Conservation (phyloP, 2,797 vertebrate genomes). For the Galago senegalensis region DNA sequence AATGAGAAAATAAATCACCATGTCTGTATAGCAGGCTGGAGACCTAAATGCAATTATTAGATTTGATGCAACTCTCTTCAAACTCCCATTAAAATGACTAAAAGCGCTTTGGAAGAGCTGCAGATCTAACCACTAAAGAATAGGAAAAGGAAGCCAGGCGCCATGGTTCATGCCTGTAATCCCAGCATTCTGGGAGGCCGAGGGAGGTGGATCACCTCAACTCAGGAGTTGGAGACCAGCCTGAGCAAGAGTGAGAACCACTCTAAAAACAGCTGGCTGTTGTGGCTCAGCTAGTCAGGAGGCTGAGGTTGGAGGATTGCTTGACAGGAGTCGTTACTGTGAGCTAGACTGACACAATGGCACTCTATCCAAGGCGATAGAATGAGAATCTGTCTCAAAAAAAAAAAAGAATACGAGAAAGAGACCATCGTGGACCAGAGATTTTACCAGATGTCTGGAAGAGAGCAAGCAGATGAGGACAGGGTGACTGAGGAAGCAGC, state of each 20-base stretch:
- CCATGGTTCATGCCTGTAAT: too few species aligned
- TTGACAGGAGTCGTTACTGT: too few species aligned
- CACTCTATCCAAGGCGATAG: too few species aligned
- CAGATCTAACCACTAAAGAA: background rate
- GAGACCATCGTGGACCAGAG: background rate
- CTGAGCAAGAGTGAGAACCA: too few species aligned
- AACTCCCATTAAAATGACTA: background rate
- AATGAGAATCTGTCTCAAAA: background rate
- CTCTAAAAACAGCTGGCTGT: too few species aligned
- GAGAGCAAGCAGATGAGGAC: background rate
- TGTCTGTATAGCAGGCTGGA: background rate
- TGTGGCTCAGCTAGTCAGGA: too few species aligned
- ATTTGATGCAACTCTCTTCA: background rate
- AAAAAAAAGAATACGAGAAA: constrained; percentile 19
- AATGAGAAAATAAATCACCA: background rate
- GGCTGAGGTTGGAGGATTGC: too few species aligned
- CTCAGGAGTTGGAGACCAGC: too few species aligned
- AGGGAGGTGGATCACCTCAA: too few species aligned
- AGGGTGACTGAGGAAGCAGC: background rate
- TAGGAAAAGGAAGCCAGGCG: background rate
- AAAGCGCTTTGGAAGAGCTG: background rate
- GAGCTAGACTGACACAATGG: too few species aligned
- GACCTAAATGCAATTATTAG: background rate
- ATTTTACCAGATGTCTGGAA: background rate
- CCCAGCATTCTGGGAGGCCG: too few species aligned